phyloP scores from a whole-genome alignment of 2,797 vertebrate genomes.

The Melanotaenia boesemani region DNA sequence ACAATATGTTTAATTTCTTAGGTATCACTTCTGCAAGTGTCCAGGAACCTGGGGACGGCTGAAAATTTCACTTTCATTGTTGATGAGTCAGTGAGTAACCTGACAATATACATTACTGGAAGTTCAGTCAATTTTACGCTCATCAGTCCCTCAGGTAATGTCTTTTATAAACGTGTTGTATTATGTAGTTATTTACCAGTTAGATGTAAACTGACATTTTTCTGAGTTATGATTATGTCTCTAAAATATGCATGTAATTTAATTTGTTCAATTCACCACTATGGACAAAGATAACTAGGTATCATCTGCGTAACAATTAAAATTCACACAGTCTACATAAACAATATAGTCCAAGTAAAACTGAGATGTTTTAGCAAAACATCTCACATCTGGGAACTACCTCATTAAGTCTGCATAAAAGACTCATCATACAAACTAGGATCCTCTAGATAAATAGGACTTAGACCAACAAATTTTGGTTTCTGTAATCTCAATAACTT shows the following conservation, averaged over 20 bases:
- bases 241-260: too few relatives aligned
- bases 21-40: slow-evolving; percentile 68
- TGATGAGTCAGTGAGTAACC: slow-evolving; percentile 49
- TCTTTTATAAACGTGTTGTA: not conserved
- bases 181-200: not conserved
- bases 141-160: slow-evolving; percentile 64
- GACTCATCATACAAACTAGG: too few relatives aligned
- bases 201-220: not conserved
- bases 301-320: not conserved
- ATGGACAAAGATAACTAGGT: not conserved
- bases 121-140: slow-evolving; percentile 37
- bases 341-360: too few relatives aligned
- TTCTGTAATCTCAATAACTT: too few relatives aligned
- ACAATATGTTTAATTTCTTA: slow-evolving; percentile 10
- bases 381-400: too few relatives aligned
- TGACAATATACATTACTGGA: slow-evolving; percentile 63
- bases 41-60: slow-evolving; percentile 29
- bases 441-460: too few relatives aligned
- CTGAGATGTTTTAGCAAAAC: too few relatives aligned
- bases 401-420: too few relatives aligned
- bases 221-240: not conserved
- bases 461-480: too few relatives aligned
- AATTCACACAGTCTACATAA: too few relatives aligned
- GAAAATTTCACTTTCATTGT: slow-evolving; percentile 55
- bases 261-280: too few relatives aligned